A percentile compares a stretch with the other conserved stretches of the same genome.
These are phyloP conservation scores for Aselliscus stoliczkanus DNA, from an alignment of 2,797 vertebrate genomes.

Conservation along the genomic window DNA sequence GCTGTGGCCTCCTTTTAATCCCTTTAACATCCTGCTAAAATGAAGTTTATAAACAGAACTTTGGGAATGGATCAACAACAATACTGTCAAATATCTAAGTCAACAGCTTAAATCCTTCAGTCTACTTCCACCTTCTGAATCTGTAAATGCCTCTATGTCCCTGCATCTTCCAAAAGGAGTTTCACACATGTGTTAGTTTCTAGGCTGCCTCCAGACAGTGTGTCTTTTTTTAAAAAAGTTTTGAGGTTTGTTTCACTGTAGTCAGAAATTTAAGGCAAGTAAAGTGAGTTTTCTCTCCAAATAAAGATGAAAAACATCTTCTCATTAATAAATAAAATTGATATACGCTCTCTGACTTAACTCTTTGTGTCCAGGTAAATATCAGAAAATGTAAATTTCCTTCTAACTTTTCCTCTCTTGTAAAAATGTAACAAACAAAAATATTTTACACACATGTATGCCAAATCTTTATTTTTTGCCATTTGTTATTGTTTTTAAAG, in stretches of 20 bases:
- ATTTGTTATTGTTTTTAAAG: neutral
- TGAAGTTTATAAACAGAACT: slow-evolving; percentile 58
- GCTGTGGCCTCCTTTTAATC: slow-evolving; percentile 47
- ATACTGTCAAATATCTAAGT: slow-evolving; percentile 45
- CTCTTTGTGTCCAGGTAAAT: neutral
- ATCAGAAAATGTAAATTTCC: neutral
- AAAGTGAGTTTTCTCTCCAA: neutral
- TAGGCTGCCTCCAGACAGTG: neutral
- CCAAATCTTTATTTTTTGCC: neutral
- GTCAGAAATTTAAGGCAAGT: slow-evolving; percentile 7
- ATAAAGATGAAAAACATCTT: neutral
- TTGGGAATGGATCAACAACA: slow-evolving; percentile 51
- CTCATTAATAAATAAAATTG: neutral
- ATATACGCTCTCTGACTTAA: neutral
- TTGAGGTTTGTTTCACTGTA: neutral
- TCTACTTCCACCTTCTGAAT: neutral
- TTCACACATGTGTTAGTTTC: neutral
- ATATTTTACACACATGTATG: neutral
- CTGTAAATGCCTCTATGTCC: neutral
- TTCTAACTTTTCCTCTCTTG: neutral
- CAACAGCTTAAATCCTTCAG: slow-evolving; percentile 44
- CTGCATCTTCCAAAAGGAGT: neutral
- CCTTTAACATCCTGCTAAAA: slow-evolving; percentile 47
- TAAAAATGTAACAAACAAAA: slow-evolving; percentile 17
- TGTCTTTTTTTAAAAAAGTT: neutral